Evolutionary conservation across 2,888 invertebrate genomes (phyloP), one percentile per base, ranked within the genome.

Genomic region (Drosophila nr. medialis): DNA sequence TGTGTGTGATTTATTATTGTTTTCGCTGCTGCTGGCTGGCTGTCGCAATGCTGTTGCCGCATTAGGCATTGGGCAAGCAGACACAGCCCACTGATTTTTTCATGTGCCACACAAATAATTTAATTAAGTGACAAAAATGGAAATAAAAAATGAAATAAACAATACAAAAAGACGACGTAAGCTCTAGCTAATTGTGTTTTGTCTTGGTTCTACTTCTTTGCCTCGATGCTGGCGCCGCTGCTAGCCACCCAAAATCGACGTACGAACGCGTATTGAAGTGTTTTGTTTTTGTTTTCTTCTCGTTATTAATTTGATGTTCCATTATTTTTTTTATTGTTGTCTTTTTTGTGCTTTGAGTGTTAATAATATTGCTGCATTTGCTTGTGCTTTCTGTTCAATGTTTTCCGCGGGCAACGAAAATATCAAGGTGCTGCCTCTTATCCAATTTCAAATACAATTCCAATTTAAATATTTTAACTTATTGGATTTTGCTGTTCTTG

Each of bases 371-470:
- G 59, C 65, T 63, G 50, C 40, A 55, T 50, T 48, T 64, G 30
- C 58, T 24, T 51, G 27, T 59, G 27, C 24, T 38, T 38, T 62
- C 40, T 56, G 55, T 66, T 72, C 81, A 77, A 91, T 91, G 91
- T 91, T 91, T 78, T 87, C 90, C 61, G 81, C 86, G 62, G 65
- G 82, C 71, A 91, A 90, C 81, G 84, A 86, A 56, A 91, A 90
- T 81, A 81, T 86, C 36, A 91, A 91, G 89, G 91, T 90, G 75
- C 59, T 53, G 27, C 18, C 11, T 48, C n/a, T 18, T 36, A 24
- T 40, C 36, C 45, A 49, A 42, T 51, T 60, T 18, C 13, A 30
- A 49, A 53, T 18, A 1, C n/a, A 32, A 50, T 48, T 60, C 48
- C 42, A 64, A 59, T 58, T 61, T 1, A 48, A 27, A 15, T 36